Evolutionary conservation across 2,888 invertebrate genomes (phyloP).

Genomic region (Pammene fasciana): DNA sequence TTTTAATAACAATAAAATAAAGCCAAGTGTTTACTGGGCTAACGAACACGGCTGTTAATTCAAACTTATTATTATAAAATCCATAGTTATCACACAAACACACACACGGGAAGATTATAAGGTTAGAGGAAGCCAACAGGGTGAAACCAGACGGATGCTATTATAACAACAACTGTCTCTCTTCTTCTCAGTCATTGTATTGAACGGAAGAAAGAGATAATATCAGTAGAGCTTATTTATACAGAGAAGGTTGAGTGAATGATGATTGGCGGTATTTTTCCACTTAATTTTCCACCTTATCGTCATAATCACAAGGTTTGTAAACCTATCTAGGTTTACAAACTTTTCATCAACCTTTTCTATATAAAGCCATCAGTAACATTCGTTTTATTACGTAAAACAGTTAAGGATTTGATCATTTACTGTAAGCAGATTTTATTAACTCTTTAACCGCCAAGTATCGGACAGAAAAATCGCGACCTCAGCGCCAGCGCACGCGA

Average conservation of each 20-base stretch:
- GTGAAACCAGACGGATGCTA: conserved; percentile 50
- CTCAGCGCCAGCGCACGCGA: no score
- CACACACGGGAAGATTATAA: conserved; percentile 45
- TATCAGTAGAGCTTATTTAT: background rate
- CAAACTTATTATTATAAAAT: conserved; percentile 27
- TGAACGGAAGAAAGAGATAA: conserved; percentile 22
- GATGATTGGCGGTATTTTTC: background rate
- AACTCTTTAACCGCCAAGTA: no score
- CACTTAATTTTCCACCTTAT: no score
- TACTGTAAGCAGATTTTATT: background rate
- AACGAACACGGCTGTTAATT: conserved; percentile 16
- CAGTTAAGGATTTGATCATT: background rate
- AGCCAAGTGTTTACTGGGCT: no score
- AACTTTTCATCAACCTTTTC: conserved; percentile 6
- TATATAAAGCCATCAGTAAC: background rate
- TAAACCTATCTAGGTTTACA: background rate
- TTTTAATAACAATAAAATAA: no score
- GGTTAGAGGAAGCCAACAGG: conserved; percentile 53
- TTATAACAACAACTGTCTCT: conserved; percentile 25
- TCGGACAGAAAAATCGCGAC: no score
- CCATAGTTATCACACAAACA: conserved; percentile 43
- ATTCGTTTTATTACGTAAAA: background rate
- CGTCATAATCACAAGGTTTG: no score
- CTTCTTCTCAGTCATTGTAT: background rate
- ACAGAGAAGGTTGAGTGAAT: background rate